Evolutionary conservation across 1,140 invertebrate species (phyloP).

Genomic region (Caenorhabditis briggsae): DNA sequence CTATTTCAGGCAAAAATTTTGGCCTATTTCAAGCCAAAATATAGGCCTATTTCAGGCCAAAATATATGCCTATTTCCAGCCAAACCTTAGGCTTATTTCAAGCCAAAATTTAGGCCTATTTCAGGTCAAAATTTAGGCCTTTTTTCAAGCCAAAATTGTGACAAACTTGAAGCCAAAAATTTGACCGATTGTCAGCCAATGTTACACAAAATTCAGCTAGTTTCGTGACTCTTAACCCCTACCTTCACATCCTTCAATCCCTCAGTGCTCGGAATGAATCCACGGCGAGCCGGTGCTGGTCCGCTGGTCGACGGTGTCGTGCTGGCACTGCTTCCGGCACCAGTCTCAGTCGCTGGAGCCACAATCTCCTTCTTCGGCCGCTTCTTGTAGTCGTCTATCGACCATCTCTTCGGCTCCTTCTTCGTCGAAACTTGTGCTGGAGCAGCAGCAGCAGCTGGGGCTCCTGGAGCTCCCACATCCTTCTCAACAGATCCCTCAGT

Average conservation of each 20-base stretch:
- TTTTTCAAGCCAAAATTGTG: too few species aligned
- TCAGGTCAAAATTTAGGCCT: too few species aligned
- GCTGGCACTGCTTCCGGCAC: background rate
- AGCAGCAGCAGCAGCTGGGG: background rate
- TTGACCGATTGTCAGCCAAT: too few species aligned
- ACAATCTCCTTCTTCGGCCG: background rate
- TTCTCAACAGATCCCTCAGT: constrained; percentile 5
- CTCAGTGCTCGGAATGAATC: constrained; percentile 40
- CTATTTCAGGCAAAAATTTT: too few species aligned
- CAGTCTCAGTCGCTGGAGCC: too few species aligned
- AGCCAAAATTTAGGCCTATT: too few species aligned
- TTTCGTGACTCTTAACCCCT: background rate
- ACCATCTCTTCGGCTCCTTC: background rate
- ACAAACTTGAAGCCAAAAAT: too few species aligned
- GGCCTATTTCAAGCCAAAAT: too few species aligned
- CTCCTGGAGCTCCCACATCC: background rate
- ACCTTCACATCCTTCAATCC: constrained; percentile 21
- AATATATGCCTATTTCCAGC: too few species aligned
- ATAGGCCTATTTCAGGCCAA: too few species aligned
- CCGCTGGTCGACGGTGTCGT: background rate
- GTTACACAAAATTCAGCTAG: too few species aligned
- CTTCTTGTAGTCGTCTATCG: background rate
- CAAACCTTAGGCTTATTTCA: too few species aligned
- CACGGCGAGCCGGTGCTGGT: background rate
- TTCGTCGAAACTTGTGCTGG: background rate